Percentiles rank a stretch among this genome's conserved stretches.
Conservation (phyloP, 2,113 vertebrate species). For the Lophura nycthemera region DNA sequence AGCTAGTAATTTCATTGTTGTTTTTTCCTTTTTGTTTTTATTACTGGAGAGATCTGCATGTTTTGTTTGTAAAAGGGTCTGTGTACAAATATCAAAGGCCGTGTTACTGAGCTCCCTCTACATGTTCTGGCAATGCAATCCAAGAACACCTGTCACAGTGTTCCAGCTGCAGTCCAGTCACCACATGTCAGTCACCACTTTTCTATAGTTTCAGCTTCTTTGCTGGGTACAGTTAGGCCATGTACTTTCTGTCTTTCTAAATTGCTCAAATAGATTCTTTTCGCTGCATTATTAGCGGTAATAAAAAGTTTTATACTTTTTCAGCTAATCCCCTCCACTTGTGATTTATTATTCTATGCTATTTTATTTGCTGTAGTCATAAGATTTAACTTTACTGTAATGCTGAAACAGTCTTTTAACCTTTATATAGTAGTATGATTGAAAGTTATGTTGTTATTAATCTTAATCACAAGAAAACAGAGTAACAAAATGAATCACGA, state of each 20-base stretch:
- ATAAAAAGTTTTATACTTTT: not conserved
- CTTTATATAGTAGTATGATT: slow-evolving; percentile 27
- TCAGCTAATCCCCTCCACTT: not conserved
- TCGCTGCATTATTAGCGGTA: not conserved
- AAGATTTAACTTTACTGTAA: slow-evolving; percentile 3
- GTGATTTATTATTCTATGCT: not conserved
- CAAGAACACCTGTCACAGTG: not conserved
- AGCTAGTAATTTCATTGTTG: not conserved
- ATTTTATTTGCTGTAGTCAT: not conserved
- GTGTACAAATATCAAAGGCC: not conserved
- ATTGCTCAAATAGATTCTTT: not conserved
- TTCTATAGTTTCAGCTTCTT: not conserved
- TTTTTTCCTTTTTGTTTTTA: not conserved
- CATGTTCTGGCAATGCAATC: not conserved
- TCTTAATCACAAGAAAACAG: slow-evolving; percentile 40
- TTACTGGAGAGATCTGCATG: not conserved
- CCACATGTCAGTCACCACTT: not conserved
- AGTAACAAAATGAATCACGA: slow-evolving; percentile 59
- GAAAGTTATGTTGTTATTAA: slow-evolving; percentile 60
- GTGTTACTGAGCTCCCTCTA: not conserved
- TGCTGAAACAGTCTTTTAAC: slow-evolving; percentile 17
- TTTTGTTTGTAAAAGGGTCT: not conserved
- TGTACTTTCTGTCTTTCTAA: not conserved
- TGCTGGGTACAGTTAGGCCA: not conserved
- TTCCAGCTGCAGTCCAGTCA: not conserved